Evolutionary conservation across 2,113 vertebrate species (phyloP).

Genomic region (Ivindomyrus marchei): DNA sequence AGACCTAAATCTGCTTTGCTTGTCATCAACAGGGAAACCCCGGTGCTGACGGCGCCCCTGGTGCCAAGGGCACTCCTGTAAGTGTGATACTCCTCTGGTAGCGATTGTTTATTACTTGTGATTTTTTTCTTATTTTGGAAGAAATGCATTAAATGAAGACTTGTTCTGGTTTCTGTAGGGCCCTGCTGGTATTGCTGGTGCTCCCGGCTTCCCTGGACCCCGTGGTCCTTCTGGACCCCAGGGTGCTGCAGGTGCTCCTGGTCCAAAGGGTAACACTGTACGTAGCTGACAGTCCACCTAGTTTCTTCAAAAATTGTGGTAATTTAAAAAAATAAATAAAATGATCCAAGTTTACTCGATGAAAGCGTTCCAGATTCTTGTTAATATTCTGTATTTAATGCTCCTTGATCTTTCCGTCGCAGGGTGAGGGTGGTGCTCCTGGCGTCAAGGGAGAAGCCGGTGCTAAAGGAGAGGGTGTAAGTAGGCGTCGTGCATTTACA

Average conservation of each 20-base stretch:
- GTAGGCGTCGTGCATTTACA: constrained; percentile 40
- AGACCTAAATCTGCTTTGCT: background rate
- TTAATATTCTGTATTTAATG: background rate
- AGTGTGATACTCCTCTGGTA: constrained; percentile 50
- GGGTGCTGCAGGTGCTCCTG: constrained; percentile 77
- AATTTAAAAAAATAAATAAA: background rate
- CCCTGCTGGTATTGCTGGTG: constrained; percentile 86
- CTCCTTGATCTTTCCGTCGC: constrained; percentile 18
- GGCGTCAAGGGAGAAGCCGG: constrained; percentile 88
- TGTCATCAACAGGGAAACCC: constrained; percentile 73
- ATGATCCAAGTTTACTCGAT: background rate
- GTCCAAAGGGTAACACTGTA: constrained; percentile 92
- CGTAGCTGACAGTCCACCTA: constrained; percentile 47
- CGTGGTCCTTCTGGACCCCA: constrained; percentile 87
- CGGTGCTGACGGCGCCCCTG: constrained; percentile 83
- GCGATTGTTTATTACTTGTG: background rate
- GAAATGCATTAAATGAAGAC: background rate
- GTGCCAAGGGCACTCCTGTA: constrained; percentile 83
- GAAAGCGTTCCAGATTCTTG: background rate
- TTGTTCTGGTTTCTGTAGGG: constrained; percentile 69
- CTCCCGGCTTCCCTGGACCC: constrained; percentile 93
- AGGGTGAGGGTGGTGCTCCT: constrained; percentile 86
- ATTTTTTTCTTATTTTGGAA: background rate
- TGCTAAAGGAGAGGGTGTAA: constrained; percentile 88
- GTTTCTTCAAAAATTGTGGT: background rate